phyloP scores from a whole-genome alignment of 2,888 invertebrate genomes.

The Drosophila mimica region DNA sequence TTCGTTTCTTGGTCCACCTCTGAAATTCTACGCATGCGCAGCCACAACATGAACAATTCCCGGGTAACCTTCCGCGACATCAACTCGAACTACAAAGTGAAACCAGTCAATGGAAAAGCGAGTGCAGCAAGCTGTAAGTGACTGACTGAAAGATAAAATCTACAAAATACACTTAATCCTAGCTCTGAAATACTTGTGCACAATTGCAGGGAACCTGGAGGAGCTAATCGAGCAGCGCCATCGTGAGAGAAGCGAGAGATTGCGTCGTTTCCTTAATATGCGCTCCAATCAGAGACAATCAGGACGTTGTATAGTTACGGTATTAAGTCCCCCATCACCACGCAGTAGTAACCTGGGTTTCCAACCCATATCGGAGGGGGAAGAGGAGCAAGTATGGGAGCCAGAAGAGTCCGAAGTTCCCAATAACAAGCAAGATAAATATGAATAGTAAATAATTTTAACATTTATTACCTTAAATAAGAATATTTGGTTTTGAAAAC shows the following conservation, averaged over 20 bases:
- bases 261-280: constrained; percentile 61
- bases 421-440: constrained; percentile 38
- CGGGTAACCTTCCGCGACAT: not conserved
- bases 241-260: constrained; percentile 65
- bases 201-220: constrained; percentile 59
- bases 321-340: constrained; percentile 56
- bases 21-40: constrained; percentile 3
- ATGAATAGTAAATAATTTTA: not conserved
- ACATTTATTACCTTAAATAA: not conserved
- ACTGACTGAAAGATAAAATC: not conserved
- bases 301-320: constrained; percentile 52
- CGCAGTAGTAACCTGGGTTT: constrained; percentile 9
- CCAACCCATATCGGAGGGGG: not conserved
- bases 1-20: constrained; percentile 14
- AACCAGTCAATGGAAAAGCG: not conserved
- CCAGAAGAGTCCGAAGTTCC: not conserved
- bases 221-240: constrained; percentile 67
- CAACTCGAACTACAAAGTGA: not conserved
- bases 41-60: constrained; percentile 3
- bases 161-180: not conserved
- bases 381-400: constrained; percentile 9
- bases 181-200: not conserved
- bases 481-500: not conserved
- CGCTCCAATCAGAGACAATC: constrained; percentile 34
- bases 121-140: constrained; percentile 45